phyloP scores from a whole-genome alignment of 1,140 invertebrate species.

The Polypedilum vanderplanki region DNA sequence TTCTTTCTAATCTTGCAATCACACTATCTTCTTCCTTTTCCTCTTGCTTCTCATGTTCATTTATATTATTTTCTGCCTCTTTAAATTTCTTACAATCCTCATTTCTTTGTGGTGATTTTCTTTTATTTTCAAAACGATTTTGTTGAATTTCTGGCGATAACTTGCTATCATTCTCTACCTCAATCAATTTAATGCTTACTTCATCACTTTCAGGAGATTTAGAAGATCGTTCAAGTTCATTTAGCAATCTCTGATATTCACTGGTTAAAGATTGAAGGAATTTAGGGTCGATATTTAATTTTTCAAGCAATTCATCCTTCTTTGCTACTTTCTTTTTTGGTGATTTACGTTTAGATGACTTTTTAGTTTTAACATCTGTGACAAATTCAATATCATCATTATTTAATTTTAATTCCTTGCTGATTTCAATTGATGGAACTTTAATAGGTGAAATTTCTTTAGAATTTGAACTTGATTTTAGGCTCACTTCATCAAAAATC shows the following conservation, averaged over 20 bases:
- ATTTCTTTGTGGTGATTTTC: background rate
- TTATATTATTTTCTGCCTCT: background rate
- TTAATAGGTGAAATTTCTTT: background rate
- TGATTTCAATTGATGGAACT: background rate
- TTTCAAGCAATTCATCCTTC: background rate
- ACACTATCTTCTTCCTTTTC: slow-evolving; percentile 2
- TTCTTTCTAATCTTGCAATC: background rate
- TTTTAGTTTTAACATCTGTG: background rate
- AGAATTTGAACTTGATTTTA: background rate
- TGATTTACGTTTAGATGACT: background rate
- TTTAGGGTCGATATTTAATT: background rate
- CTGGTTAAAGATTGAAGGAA: background rate
- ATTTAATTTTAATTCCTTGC: background rate
- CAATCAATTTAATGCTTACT: background rate
- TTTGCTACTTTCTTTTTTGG: background rate
- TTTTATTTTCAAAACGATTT: background rate
- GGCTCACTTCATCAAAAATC: background rate
- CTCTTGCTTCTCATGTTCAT: background rate
- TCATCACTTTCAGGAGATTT: background rate
- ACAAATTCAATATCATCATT: too few relatives aligned
- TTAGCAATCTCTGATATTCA: background rate
- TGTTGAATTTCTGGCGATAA: background rate
- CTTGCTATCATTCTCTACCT: background rate
- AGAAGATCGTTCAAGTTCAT: background rate
- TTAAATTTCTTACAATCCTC: slow-evolving; percentile 19